Evolutionary conservation across 2,113 vertebrate species (phyloP), one percentile per base, ranked within the genome.

Genomic region (Sander lucioperca): DNA sequence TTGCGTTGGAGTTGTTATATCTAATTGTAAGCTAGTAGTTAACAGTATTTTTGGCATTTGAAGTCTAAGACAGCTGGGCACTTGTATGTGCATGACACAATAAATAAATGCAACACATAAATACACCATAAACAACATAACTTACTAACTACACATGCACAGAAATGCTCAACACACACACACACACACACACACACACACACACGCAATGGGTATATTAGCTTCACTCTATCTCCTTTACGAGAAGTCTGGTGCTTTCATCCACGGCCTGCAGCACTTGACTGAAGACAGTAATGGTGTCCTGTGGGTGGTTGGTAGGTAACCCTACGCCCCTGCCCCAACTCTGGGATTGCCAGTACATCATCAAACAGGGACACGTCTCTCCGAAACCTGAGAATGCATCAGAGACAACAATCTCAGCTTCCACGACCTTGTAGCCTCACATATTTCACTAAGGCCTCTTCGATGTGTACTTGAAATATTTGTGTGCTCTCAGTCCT

Each of bases 251-350:
- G 79, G 15, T 71, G 86, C 92, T 94, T 94, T 93, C 92, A 94
- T 93, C 91, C 85, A 21, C 12, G 48, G 80, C 88, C 93, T 71
- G 86, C 87, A 91, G 90, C 92, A 57, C 84, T 89, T 62, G 77
- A 83, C 79, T 83, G 82, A 75, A 79, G 85, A 86, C 78, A 54
- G 87, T 91, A 89, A 92, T 71, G 88, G 88, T 86, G 85, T 92
- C 90, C 90, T 90, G 80, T 90, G 91, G 93, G 80, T 78, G 78
- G 81, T n/a, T 72, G 77, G 92, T n/a, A 69, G 77, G 92, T 92
- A 94, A 94, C 89, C 82, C 83, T 77, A 94, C 66, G 88, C 93
- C 83, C 76, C 85, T 62, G 70, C 63, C 69, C 72, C 59, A 61
- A 66, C 85, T 88, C 57, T 4, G 73, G 74, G 84, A 89, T 91